These are phyloP conservation scores for Acanthurus tractus DNA, from an alignment of 2,797 vertebrate genomes.

Conservation along the genomic window DNA sequence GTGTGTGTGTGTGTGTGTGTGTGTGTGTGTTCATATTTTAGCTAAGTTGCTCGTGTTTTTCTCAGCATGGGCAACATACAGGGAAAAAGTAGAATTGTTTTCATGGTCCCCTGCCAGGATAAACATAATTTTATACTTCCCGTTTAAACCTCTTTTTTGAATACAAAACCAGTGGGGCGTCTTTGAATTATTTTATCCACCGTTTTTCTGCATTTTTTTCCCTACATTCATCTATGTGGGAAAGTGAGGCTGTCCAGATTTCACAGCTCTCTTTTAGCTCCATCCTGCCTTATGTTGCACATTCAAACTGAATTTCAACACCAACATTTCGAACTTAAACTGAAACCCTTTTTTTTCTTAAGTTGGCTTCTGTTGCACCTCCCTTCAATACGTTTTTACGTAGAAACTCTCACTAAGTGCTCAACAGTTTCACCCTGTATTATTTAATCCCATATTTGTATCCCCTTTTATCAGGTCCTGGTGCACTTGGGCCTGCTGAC, in stretches of 20 bases:
- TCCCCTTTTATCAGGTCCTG: conserved; percentile 86
- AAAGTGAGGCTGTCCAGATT: not conserved
- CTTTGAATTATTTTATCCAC: not conserved
- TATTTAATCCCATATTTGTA: not conserved
- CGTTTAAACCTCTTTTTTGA: not conserved
- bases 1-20: not conserved
- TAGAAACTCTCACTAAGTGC: no score
- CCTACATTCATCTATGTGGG: not conserved
- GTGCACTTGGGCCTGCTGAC: conserved; percentile 97
- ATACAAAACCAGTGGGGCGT: not conserved
- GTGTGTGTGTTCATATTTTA: not conserved
- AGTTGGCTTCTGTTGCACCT: not conserved
- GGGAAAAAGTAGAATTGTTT: conserved; percentile 15
- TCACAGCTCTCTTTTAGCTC: not conserved
- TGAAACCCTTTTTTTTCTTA: not conserved
- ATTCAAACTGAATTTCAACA: not conserved
- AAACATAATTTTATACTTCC: not conserved
- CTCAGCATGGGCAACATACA: conserved; percentile 6
- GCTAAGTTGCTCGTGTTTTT: conserved; percentile 7
- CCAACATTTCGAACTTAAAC: not conserved
- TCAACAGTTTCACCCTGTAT: not conserved
- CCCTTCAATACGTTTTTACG: no score
- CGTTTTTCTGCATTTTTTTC: not conserved
- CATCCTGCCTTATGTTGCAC: not conserved
- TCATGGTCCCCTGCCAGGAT: not conserved